These are phyloP conservation scores for Epinephelus lanceolatus DNA, from an alignment of 2,113 vertebrate genomes.

Conservation along the genomic window DNA sequence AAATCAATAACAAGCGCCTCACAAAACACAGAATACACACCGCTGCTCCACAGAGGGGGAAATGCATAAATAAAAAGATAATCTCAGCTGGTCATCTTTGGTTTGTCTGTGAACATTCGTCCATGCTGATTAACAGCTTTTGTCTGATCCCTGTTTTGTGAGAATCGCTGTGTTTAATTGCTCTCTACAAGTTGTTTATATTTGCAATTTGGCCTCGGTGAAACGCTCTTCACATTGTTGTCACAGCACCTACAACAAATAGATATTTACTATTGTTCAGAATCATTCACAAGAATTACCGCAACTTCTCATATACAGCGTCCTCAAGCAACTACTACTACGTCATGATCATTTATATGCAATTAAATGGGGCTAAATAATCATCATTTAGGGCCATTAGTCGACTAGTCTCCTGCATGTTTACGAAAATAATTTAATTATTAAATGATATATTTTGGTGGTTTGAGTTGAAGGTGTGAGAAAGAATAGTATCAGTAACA, in stretches of 20 bases:
- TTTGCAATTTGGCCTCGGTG: background rate
- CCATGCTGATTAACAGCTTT: background rate
- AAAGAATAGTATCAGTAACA: too few relatives aligned
- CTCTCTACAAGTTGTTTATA: background rate
- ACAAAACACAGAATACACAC: background rate
- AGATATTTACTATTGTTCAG: background rate
- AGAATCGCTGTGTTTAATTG: background rate
- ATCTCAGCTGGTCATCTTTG: background rate
- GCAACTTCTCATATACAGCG: background rate
- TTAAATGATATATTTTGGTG: too few relatives aligned
- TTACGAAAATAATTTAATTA: too few relatives aligned
- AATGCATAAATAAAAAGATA: background rate
- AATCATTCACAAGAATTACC: background rate
- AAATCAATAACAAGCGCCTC: conserved; percentile 39
- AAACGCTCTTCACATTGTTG: background rate
- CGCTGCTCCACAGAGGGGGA: background rate
- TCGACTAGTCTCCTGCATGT: too few relatives aligned
- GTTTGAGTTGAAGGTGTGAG: too few relatives aligned
- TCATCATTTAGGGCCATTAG: too few relatives aligned
- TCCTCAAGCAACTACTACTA: background rate
- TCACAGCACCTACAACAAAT: background rate
- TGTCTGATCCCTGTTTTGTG: background rate
- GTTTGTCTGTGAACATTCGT: background rate
- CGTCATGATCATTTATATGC: background rate
- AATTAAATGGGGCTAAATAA: background rate